phyloP scores from a whole-genome alignment of 2,797 vertebrate species.

The Xiphophorus birchmanni region DNA sequence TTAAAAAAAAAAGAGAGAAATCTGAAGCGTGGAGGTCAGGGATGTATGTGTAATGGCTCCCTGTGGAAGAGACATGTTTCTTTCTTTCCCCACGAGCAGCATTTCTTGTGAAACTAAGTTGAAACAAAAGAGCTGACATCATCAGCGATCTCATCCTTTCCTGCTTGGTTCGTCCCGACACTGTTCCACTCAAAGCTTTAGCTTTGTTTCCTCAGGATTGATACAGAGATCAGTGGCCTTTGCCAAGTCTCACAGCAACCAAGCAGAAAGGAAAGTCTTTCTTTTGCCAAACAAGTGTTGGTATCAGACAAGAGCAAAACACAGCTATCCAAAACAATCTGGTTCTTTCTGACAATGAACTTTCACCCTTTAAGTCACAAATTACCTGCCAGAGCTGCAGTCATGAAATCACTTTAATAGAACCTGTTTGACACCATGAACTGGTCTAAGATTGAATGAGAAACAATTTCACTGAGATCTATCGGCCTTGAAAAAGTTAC shows the following conservation, averaged over 20 bases:
- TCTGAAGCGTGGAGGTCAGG: constrained; percentile 32
- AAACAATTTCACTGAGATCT: background rate
- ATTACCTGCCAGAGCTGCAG: background rate
- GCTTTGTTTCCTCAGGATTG: constrained; percentile 48
- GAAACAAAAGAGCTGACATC: constrained; percentile 68
- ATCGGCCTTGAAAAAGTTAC: background rate
- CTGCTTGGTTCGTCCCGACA: constrained; percentile 55
- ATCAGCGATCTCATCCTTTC: constrained; percentile 69
- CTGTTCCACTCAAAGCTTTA: constrained; percentile 48
- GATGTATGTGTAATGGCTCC: constrained; percentile 49
- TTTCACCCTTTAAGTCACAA: background rate
- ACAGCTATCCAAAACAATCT: background rate
- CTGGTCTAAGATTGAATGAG: background rate
- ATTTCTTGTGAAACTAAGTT: constrained; percentile 48
- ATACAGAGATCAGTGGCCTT: constrained; percentile 59
- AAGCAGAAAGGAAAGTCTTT: constrained; percentile 36
- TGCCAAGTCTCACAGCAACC: constrained; percentile 46
- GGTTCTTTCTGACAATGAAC: background rate
- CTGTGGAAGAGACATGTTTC: constrained; percentile 30
- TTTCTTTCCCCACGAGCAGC: constrained; percentile 50
- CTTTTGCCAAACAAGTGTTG: constrained; percentile 29
- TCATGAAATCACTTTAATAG: background rate
- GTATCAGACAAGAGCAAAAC: background rate
- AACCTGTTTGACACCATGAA: background rate
- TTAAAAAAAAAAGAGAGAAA: constrained; percentile 29